A percentile compares a stretch with the other conserved stretches of the same genome.
Evolutionary conservation across 2,888 invertebrate genomes (phyloP).

Genomic region (Alsophila aescularia): DNA sequence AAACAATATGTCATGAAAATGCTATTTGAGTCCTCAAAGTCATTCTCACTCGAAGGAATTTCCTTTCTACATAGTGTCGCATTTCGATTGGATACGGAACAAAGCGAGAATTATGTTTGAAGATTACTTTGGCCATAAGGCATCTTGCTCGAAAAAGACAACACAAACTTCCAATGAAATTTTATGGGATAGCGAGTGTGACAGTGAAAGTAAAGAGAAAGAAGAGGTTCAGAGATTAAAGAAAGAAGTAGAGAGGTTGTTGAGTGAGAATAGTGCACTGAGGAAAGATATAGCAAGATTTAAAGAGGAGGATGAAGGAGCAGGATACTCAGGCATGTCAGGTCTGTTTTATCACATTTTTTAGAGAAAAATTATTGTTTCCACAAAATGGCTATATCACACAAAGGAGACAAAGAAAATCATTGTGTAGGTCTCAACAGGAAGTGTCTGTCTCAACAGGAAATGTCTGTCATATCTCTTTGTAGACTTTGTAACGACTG

Average conservation of each 20-base stretch:
- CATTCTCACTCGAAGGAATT: no score
- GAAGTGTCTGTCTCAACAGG: no score
- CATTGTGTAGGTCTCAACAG: no score
- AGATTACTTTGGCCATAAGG: conserved; percentile 45
- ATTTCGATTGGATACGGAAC: conserved; percentile 32
- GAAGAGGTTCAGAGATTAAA: conserved; percentile 52
- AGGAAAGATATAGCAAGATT: conserved; percentile 59
- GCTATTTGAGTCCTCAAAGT: no score
- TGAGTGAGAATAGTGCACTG: conserved; percentile 59
- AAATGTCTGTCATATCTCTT: no score
- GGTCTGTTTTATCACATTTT: conserved; percentile 8
- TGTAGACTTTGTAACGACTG: no score
- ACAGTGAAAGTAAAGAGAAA: conserved; percentile 13
- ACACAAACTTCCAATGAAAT: conserved; percentile 11
- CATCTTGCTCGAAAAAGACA: conserved; percentile 44
- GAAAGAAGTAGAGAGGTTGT: conserved; percentile 54
- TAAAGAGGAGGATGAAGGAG: conserved; percentile 42
- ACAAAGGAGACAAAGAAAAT: no score
- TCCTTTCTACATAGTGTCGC: conserved; percentile 24
- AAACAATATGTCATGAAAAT: no score
- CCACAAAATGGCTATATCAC: no score
- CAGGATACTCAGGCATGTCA: conserved; percentile 40
- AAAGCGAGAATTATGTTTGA: conserved; percentile 39
- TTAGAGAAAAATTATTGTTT: not conserved
- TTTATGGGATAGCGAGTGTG: conserved; percentile 22